Evolutionary conservation across 2,797 vertebrate species (phyloP).

Genomic region (Valencia hispanica): DNA sequence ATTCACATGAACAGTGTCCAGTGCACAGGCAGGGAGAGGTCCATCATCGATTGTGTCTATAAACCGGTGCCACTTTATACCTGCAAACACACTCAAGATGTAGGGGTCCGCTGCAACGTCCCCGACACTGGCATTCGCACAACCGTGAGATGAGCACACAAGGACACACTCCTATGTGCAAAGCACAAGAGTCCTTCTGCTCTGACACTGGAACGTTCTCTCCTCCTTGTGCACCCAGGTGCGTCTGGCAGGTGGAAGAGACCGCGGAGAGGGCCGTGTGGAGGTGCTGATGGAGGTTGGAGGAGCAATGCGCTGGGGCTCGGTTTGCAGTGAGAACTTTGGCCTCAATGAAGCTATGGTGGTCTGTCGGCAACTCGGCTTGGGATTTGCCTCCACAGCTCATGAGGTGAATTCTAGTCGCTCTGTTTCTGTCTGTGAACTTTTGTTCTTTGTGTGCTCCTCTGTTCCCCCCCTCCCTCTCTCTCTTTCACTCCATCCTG

Average conservation of each 20-base stretch:
- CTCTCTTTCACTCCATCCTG: conserved; percentile 32
- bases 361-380: conserved; percentile 91
- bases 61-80: conserved; percentile 79
- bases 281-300: conserved; percentile 89
- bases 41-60: conserved; percentile 85
- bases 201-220: background rate
- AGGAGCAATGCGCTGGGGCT: conserved; percentile 87
- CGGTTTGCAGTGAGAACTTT: conserved; percentile 94
- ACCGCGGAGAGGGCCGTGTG: conserved; percentile 87
- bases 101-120: conserved; percentile 89
- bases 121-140: conserved; percentile 83
- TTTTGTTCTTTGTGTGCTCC: conserved; percentile 26
- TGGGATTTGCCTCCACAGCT: conserved; percentile 92
- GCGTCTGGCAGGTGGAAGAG: conserved; percentile 89
- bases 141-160: conserved; percentile 77
- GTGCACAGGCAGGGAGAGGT: conserved; percentile 86
- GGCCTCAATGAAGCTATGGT: conserved; percentile 96
- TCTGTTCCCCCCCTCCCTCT: conserved; percentile 16
- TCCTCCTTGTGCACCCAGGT: conserved; percentile 76
- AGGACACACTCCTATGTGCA: background rate
- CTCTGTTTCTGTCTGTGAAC: conserved; percentile 9
- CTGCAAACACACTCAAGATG: conserved; percentile 89
- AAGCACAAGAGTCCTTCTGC: background rate
- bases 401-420: conserved; percentile 84
- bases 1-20: conserved; percentile 92